These are phyloP conservation scores for Dryomyza anilis DNA, from an alignment of 2,888 invertebrate species.

Conservation along the genomic window DNA sequence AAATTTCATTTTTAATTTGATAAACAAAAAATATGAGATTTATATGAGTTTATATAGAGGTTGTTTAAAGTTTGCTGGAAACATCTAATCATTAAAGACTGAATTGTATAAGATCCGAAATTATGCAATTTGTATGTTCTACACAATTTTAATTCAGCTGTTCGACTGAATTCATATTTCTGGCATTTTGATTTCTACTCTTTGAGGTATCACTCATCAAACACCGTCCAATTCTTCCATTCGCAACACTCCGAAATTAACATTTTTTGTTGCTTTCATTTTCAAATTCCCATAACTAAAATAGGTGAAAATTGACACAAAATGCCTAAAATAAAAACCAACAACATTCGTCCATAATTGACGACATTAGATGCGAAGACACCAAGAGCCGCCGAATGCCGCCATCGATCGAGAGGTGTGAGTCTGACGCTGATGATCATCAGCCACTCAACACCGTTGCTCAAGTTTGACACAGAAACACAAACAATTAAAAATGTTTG, in stretches of 20 bases:
- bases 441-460: neutral
- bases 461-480: neutral
- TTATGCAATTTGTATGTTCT: no score
- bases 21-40: no score
- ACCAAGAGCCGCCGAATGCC: neutral
- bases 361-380: conserved; percentile 13
- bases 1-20: no score
- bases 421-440: neutral
- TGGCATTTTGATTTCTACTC: neutral
- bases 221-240: neutral
- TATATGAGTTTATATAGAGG: no score
- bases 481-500: neutral
- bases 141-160: no score
- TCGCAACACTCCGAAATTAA: no score
- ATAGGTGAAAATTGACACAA: conserved; percentile 21
- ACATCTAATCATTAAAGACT: no score
- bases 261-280: no score
- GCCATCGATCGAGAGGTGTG: neutral
- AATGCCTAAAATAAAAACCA: conserved; percentile 4
- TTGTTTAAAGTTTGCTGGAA: no score
- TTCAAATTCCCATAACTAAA: conserved; percentile 13
- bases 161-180: neutral
- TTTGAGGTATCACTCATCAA: neutral
- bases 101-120: no score
- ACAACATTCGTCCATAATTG: neutral